Conservation (phyloP, 2,113 vertebrate species). For the Podocnemis expansa region DNA sequence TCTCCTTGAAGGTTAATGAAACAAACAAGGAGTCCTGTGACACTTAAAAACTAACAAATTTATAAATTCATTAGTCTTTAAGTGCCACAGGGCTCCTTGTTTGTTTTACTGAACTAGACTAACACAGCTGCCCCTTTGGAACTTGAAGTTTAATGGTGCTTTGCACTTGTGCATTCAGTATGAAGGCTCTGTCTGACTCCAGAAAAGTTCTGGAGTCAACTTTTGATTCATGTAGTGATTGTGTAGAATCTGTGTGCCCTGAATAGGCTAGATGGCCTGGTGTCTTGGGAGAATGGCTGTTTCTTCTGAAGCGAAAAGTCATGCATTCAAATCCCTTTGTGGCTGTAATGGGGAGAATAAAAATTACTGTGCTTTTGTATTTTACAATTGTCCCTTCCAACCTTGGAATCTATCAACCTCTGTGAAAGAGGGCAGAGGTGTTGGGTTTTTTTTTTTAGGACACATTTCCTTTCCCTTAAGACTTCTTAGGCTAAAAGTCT, state of each 20-base stretch:
- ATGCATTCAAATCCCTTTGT: neutral
- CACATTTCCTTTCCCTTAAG: accelerated
- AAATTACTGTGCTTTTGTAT: neutral
- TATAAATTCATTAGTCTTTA: too few species aligned
- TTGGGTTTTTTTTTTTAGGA: neutral
- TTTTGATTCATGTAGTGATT: neutral
- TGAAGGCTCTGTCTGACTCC: neutral
- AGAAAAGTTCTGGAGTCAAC: neutral
- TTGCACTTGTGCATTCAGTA: neutral
- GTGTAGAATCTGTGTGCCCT: neutral
- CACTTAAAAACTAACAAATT: too few species aligned
- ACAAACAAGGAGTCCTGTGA: too few species aligned
- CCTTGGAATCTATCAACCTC: neutral
- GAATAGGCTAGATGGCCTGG: neutral
- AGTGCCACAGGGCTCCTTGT: too few species aligned
- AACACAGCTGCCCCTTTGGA: too few species aligned
- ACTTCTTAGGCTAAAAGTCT: neutral
- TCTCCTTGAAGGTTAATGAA: neutral
- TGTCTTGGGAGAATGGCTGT: neutral
- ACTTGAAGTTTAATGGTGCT: neutral
- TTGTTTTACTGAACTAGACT: too few species aligned
- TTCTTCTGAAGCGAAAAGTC: neutral
- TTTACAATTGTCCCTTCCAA: neutral
- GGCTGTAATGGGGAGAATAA: neutral
- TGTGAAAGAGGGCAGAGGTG: neutral